A percentile compares a stretch with the other conserved stretches of the same genome.
phyloP scores from a whole-genome alignment of 92 coral and sea anemone species.

The Chrysogorgia sp. region DNA sequence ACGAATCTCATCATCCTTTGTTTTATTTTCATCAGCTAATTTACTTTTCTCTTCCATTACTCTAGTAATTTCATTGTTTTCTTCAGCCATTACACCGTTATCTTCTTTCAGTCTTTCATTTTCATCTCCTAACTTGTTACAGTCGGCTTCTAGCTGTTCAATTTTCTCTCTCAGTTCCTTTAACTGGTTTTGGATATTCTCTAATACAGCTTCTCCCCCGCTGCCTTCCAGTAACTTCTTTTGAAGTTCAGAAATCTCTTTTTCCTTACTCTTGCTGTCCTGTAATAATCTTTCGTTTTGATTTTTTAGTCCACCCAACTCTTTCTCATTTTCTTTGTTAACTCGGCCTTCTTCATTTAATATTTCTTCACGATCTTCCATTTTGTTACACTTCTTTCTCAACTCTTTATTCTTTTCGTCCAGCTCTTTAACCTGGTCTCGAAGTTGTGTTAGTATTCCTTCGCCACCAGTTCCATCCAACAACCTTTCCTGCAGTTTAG shows the following conservation, averaged over 20 bases:
- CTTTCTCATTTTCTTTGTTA: neutral
- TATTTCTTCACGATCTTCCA: neutral
- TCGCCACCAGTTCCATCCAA: constrained; percentile 13
- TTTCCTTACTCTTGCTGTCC: constrained; percentile 48
- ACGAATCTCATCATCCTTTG: neutral
- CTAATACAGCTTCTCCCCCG: constrained; percentile 70
- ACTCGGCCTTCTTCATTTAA: neutral
- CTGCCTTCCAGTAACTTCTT: constrained; percentile 34
- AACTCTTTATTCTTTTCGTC: constrained; percentile 9
- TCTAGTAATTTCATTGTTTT: constrained; percentile 47
- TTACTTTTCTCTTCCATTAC: constrained; percentile 61
- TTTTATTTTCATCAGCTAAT: constrained; percentile 53
- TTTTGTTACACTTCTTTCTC: neutral
- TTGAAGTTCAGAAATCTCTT: constrained; percentile 59
- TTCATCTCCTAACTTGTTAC: constrained; percentile 29
- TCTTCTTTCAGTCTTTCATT: constrained; percentile 11
- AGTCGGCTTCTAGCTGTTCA: constrained; percentile 65
- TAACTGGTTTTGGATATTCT: constrained; percentile 62
- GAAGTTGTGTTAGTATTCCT: neutral
- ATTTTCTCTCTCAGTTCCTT: constrained; percentile 69
- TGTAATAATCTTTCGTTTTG: too few species aligned
- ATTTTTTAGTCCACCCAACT: too few species aligned
- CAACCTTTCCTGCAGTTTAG: constrained; percentile 11
- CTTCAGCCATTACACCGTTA: constrained; percentile 58
- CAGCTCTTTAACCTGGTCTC: neutral